Base-by-base conservation (phyloP, 2,888 invertebrate species). In the Cryptus armator region DNA sequence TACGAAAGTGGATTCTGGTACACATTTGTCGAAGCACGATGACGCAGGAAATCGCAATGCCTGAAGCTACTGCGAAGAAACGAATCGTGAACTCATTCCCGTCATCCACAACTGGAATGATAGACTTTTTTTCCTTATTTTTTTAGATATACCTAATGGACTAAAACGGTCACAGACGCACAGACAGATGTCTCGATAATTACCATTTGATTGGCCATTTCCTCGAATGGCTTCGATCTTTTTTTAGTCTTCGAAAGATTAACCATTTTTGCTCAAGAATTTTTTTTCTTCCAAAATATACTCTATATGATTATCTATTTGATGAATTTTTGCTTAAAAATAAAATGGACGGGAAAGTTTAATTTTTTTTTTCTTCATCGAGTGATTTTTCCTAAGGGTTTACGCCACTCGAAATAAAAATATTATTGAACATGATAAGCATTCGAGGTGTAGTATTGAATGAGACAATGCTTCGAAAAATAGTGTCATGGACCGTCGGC, bases 1-100 rank as follows among this genome's bases (percentile, higher is more conserved):
- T 72, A 71, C 67, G 43, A 78, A 51, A 51, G 29, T 10, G 62
- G 62, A 62, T 62, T 44, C 66, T 46, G 51, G 48, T 66, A 67
- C 72, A 79, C 79, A 79, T 83, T 79, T 51, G 74, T 62, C 72
- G 72, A 83, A 51, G 72, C 78, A 56, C 67, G 78, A 72, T 67
- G 59, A 72, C 37, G 56, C 68, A 79, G 79, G 83, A 79, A 83
- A 83, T 79, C 59, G 78, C 43, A 83, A 12, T 66, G 74, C 53
- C 62, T 51, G 64, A 64, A 59, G 53, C 29, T 62, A 72, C 59
- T 78, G 37, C 59, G 72, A 83, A 48, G 64, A 79, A 79, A 78
- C 68, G 74, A 83, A 19, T 32, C 59, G 56, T 37, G 72, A 78
- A 64, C 78, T 74, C 74, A 79, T 83, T 79, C 68, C 53, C 66